These are phyloP conservation scores for Trachelus iudaicus DNA, from an alignment of 2,888 invertebrate species.

Conservation along the genomic window DNA sequence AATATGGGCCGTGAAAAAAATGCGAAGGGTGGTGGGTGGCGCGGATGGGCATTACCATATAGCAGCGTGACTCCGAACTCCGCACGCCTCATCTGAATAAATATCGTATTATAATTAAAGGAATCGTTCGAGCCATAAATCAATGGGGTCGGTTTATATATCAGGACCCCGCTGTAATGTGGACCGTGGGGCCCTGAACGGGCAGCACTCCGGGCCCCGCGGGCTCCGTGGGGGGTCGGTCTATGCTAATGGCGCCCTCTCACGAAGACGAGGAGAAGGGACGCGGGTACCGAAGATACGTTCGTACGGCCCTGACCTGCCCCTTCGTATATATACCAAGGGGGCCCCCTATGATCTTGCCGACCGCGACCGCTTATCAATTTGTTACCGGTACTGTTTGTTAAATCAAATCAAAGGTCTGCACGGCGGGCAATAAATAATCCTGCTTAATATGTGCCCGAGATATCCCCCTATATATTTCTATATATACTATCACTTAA, in stretches of 20 bases:
- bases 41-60: conserved; percentile 55
- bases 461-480: conserved; percentile 17
- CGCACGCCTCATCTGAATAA: conserved; percentile 63
- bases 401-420: conserved; percentile 57
- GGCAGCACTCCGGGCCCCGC: conserved; percentile 41
- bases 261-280: conserved; percentile 48
- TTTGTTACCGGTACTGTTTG: conserved; percentile 63
- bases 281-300: conserved; percentile 7
- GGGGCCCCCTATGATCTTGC: conserved; percentile 55
- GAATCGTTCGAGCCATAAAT: conserved; percentile 64
- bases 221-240: conserved; percentile 60
- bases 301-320: conserved; percentile 58
- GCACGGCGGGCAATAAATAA: conserved; percentile 56
- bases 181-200: conserved; percentile 44
- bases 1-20: conserved; percentile 1
- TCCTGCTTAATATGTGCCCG: conserved; percentile 59
- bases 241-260: conserved; percentile 65
- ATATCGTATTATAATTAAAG: conserved; percentile 67
- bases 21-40: conserved; percentile 21
- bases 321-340: conserved; percentile 18
- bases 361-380: conserved; percentile 63
- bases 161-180: conserved; percentile 59
- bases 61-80: conserved; percentile 62
- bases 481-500: not conserved
- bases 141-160: conserved; percentile 64